phyloP scores from a whole-genome alignment of 2,113 vertebrate genomes.

The Cariama cristata region DNA sequence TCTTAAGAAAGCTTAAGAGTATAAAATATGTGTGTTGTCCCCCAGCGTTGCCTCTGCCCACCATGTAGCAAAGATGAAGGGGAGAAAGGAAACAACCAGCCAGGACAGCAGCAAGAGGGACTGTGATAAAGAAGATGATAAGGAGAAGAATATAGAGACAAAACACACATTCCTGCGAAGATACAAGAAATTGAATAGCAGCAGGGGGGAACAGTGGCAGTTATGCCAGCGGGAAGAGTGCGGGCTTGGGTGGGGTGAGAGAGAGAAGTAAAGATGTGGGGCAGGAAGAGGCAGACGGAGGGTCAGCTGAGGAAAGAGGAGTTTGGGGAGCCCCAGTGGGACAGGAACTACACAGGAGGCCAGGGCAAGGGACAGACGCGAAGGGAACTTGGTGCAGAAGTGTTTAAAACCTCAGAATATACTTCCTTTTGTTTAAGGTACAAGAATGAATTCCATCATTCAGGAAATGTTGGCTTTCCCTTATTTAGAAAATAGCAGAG shows the following conservation, averaged over 20 bases:
- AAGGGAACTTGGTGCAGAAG: background rate
- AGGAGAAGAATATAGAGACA: background rate
- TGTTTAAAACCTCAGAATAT: background rate
- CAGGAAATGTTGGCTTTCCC: background rate
- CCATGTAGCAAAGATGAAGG: background rate
- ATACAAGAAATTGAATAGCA: background rate
- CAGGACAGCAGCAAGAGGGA: background rate
- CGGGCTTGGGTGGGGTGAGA: fast-evolving
- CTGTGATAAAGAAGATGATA: background rate
- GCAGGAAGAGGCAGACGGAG: background rate
- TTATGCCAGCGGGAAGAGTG: background rate
- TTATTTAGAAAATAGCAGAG: background rate
- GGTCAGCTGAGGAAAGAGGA: background rate
- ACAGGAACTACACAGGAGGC: background rate
- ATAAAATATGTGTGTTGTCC: background rate
- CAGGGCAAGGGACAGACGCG: background rate
- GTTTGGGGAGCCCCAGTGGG: background rate
- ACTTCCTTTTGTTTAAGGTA: background rate
- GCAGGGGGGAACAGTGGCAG: background rate
- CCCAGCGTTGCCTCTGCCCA: background rate
- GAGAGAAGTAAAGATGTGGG: background rate
- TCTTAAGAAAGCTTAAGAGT: background rate
- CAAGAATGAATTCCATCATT: background rate
- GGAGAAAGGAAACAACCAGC: background rate
- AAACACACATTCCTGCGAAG: background rate